phyloP scores from a whole-genome alignment of 2,113 vertebrate genomes.

The Alouatta palliata region DNA sequence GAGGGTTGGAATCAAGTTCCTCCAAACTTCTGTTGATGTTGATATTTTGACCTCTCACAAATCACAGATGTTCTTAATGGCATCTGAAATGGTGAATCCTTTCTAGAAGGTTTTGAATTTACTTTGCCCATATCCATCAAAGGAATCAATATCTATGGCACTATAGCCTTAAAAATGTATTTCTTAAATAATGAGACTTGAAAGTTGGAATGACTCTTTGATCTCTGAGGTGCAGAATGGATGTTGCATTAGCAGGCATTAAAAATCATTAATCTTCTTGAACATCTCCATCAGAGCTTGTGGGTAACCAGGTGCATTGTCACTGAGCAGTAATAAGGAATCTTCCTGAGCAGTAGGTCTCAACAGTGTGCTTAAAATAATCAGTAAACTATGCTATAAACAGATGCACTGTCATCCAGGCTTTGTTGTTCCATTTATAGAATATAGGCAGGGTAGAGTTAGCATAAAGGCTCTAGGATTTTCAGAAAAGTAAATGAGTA shows the following conservation, averaged over 20 bases:
- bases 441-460: not conserved
- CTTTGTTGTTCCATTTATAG: not conserved
- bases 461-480: not conserved
- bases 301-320: not conserved
- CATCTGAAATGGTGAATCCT: not conserved
- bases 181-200: not conserved
- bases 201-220: not conserved
- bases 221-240: not conserved
- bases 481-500: not conserved
- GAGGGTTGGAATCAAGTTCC: not conserved
- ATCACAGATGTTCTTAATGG: not conserved
- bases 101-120: not conserved
- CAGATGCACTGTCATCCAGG: not conserved
- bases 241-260: not conserved
- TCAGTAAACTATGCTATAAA: not conserved
- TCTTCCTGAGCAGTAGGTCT: not conserved
- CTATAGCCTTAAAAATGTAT: not conserved
- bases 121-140: not conserved
- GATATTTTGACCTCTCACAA: not conserved
- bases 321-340: not conserved
- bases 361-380: not conserved
- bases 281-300: not conserved
- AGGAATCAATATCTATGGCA: not conserved
- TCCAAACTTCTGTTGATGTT: not conserved
- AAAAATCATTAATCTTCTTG: not conserved